phyloP scores from a whole-genome alignment of 2,888 invertebrate genomes.

The Entomobrya proxima region DNA sequence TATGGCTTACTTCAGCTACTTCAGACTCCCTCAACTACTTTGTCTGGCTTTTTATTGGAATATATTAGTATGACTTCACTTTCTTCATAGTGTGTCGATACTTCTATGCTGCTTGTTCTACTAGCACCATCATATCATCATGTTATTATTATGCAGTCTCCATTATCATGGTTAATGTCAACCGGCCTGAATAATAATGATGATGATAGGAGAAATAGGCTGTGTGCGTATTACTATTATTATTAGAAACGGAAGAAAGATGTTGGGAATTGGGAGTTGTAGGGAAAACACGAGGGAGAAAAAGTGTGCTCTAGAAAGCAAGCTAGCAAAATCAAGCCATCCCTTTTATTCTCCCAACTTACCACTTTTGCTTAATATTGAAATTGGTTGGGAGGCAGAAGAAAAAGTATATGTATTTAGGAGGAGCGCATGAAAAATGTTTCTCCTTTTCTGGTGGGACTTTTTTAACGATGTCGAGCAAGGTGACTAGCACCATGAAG shows the following conservation, averaged over 20 bases:
- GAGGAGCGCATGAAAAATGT: slow-evolving; percentile 29
- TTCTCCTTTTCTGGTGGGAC: slow-evolving; percentile 17
- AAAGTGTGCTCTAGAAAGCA: too few relatives aligned
- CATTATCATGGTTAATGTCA: slow-evolving; percentile 60
- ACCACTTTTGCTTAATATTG: slow-evolving; percentile 29
- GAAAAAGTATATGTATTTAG: background rate
- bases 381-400: background rate
- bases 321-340: background rate
- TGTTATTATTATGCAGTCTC: slow-evolving; percentile 37
- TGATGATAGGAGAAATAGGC: slow-evolving; percentile 26
- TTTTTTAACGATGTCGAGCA: slow-evolving; percentile 37
- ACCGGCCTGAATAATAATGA: slow-evolving; percentile 53
- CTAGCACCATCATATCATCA: background rate
- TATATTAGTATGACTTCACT: background rate
- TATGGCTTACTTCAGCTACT: background rate
- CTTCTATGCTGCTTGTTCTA: background rate
- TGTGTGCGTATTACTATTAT: slow-evolving; percentile 37
- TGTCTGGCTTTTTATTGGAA: background rate
- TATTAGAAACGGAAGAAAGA: slow-evolving; percentile 48
- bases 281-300: background rate
- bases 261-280: slow-evolving; percentile 23
- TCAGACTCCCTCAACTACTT: background rate
- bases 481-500: slow-evolving; percentile 36
- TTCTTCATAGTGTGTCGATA: slow-evolving; percentile 17
- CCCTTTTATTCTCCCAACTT: slow-evolving; percentile 24